Evolutionary conservation across 2,888 invertebrate species (phyloP).

Genomic region (Pasiphila rectangulata): DNA sequence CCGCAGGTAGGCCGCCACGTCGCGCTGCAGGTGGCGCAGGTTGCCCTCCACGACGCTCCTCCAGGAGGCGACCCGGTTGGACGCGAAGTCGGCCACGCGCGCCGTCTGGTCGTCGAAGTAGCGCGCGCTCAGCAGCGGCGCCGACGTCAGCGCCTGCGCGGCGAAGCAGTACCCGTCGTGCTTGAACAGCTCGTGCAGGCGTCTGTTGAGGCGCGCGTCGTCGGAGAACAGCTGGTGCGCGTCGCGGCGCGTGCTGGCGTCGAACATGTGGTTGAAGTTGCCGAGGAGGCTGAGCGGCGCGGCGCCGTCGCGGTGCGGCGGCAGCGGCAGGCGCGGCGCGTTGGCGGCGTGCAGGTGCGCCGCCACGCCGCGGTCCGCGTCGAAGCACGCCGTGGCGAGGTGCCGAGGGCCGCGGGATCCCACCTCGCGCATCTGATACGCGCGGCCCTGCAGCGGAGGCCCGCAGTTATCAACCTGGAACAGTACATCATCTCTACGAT

Average conservation of each 20-base stretch:
- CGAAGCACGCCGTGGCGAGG: constrained; percentile 64
- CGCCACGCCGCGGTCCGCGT: constrained; percentile 56
- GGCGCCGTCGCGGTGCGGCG: constrained; percentile 48
- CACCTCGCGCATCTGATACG: constrained; percentile 49
- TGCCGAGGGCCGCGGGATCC: constrained; percentile 43
- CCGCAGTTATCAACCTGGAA: constrained; percentile 59
- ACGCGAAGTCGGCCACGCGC: constrained; percentile 61
- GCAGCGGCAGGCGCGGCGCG: constrained; percentile 33
- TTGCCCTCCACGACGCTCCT: constrained; percentile 61
- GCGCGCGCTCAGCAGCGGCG: constrained; percentile 45
- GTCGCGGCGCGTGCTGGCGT: constrained; percentile 55
- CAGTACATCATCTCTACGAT: background rate
- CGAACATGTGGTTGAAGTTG: constrained; percentile 75
- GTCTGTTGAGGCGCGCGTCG: constrained; percentile 52
- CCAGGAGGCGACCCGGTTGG: constrained; percentile 64
- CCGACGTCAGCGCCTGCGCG: constrained; percentile 55
- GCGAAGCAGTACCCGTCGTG: constrained; percentile 57
- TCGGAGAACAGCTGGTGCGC: constrained; percentile 65
- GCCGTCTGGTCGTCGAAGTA: constrained; percentile 65
- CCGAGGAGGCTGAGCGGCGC: constrained; percentile 65
- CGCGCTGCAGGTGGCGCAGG: constrained; percentile 57
- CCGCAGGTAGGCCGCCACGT: constrained; percentile 46
- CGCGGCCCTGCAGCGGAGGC: constrained; percentile 63
- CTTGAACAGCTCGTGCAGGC: constrained; percentile 55
- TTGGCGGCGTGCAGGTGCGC: constrained; percentile 42